Conservation (phyloP, 2,888 invertebrate species). For the Hedychridium roseum region DNA sequence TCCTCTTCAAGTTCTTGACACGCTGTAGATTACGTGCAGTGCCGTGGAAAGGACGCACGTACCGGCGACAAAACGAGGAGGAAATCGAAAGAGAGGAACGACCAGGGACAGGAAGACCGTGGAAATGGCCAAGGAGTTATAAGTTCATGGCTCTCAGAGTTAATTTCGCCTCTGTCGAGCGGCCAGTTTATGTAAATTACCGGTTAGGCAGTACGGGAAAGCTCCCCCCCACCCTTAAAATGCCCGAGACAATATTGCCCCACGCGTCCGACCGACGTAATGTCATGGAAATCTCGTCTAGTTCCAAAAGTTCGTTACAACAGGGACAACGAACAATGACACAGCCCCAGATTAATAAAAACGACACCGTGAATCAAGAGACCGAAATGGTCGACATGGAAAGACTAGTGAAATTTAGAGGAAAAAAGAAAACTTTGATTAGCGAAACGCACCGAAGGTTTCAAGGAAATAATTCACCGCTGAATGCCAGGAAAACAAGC, state of each 20-base stretch:
- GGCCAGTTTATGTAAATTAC: conserved; percentile 44
- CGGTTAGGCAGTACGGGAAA: conserved; percentile 28
- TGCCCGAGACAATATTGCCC: conserved; percentile 32
- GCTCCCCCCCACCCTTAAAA: conserved; percentile 46
- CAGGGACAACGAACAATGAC: too few species aligned
- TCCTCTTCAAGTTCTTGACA: too few species aligned
- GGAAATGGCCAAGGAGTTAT: conserved; percentile 25
- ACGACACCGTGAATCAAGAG: too few species aligned
- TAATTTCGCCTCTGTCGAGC: conserved; percentile 34
- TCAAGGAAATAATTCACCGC: neutral
- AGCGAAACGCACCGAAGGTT: conserved; percentile 10
- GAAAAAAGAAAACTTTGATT: conserved; percentile 33
- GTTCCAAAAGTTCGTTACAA: conserved; percentile 51
- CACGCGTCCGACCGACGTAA: conserved; percentile 29
- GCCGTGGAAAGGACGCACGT: too few species aligned
- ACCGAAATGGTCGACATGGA: too few species aligned
- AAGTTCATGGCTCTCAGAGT: conserved; percentile 33
- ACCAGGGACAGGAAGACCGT: neutral
- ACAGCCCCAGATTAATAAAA: too few species aligned
- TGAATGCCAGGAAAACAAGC: too few species aligned
- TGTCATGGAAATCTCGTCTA: conserved; percentile 52
- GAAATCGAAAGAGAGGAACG: too few species aligned
- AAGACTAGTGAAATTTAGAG: neutral
- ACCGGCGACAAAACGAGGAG: too few species aligned
- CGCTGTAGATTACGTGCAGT: too few species aligned